Evolutionary conservation across 2,113 vertebrate genomes (phyloP), one percentile per base, ranked within the genome.

Genomic region (Stigmatopora nigra): DNA sequence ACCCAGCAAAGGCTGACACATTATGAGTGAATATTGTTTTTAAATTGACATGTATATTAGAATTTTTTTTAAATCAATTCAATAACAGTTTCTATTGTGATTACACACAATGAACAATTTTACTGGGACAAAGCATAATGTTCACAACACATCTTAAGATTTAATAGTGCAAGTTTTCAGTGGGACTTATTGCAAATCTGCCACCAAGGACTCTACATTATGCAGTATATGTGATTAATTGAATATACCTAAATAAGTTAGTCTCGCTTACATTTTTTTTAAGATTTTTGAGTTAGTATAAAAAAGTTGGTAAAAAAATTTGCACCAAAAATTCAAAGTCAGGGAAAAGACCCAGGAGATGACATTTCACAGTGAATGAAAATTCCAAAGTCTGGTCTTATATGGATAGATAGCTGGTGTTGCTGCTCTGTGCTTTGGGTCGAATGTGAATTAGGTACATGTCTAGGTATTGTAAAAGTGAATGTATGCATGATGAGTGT

Each of bases 401-500:
- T 38, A 35, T 17, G 38, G 9, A 4, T 46, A 47, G 45, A 55
- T 22, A n/a, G 56, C 51, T 61, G 59, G 55, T 51, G 51, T 36
- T 20, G 55, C 48, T 56, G 63, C 19, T 14, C 46, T 70, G 44
- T 3, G 20, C 58, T 22, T 65, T 22, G 44, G 16, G 22, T 31
- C 60, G 38, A 63, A 45, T 69, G 58, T 53, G n/a, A 38, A 64
- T 45, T 25, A 64, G 68, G 41, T 61, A 46, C 48, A 53, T 69
- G 36, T 31, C 47, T 61, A 16, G 66, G 62, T 56, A 69, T 7
- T 61, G 69, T 65, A 64, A 65, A 55, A 63, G 68, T 60, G 63
- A 65, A 36, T 75, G 66, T 57, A 31, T 79, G 78, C 82, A 81
- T 76, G 82, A 78, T 71, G 67, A 84, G 76, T 63, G 62, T 22